Evolutionary conservation across 2,888 invertebrate species (phyloP).

Genomic region (Phragmatobia fuliginosa): DNA sequence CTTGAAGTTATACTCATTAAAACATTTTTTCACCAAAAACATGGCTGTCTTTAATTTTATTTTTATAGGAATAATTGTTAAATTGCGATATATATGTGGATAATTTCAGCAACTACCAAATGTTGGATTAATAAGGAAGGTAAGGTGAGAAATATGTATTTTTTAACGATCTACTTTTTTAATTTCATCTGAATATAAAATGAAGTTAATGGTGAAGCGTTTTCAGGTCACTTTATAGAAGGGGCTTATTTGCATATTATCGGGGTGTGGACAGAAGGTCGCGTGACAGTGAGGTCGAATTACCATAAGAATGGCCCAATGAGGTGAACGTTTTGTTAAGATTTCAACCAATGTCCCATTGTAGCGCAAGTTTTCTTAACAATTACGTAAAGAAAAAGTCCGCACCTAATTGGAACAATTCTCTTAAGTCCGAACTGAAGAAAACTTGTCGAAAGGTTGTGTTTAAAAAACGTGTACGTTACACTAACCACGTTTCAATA

Average conservation of each 20-base stretch:
- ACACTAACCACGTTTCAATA: slow-evolving; percentile 25
- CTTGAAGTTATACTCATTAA: slow-evolving; percentile 76
- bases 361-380: slow-evolving; percentile 69
- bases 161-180: slow-evolving; percentile 48
- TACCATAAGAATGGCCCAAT: slow-evolving; percentile 83
- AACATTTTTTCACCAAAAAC: slow-evolving; percentile 62
- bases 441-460: slow-evolving; percentile 30
- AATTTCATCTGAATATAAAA: slow-evolving; percentile 62
- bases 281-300: slow-evolving; percentile 79
- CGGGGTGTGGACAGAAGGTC: slow-evolving; percentile 83
- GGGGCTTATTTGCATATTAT: slow-evolving; percentile 82
- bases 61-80: slow-evolving; percentile 23
- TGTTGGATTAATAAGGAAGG: neutral
- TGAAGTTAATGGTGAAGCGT: slow-evolving; percentile 75
- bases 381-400: slow-evolving; percentile 62
- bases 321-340: slow-evolving; percentile 80
- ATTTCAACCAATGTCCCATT: slow-evolving; percentile 70
- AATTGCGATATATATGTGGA: neutral
- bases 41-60: slow-evolving; percentile 54
- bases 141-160: slow-evolving; percentile 17
- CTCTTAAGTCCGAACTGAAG: slow-evolving; percentile 42
- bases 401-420: slow-evolving; percentile 46
- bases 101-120: neutral
- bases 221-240: slow-evolving; percentile 81
- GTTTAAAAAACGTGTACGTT: slow-evolving; percentile 35